phyloP scores from a whole-genome alignment of 2,113 vertebrate species.

The Embiotoca jacksoni region DNA sequence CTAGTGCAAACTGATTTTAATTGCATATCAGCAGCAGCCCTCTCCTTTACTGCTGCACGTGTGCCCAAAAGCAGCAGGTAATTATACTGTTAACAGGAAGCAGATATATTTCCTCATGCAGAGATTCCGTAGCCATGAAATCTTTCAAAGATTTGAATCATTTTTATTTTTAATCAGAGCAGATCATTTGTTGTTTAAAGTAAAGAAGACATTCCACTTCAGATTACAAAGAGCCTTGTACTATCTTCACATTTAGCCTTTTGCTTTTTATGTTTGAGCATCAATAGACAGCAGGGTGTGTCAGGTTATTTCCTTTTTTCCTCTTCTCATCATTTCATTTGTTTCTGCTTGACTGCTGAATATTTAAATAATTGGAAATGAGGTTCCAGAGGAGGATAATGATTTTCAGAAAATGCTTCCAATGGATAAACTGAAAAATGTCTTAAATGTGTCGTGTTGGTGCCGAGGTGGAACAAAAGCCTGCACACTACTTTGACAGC shows the following conservation, averaged over 20 bases:
- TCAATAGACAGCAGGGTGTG: neutral
- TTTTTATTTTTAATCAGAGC: too few species aligned
- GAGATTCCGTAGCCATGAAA: too few species aligned
- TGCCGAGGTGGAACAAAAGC: conserved; percentile 62
- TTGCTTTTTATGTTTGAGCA: neutral
- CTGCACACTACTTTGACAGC: conserved; percentile 35
- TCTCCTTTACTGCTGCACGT: neutral
- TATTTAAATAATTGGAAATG: neutral
- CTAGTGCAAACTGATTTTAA: neutral
- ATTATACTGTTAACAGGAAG: too few species aligned
- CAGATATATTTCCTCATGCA: too few species aligned
- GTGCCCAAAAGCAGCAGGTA: neutral
- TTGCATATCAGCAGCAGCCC: neutral
- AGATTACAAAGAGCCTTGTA: neutral
- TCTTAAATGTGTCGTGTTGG: conserved; percentile 1
- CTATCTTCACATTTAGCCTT: neutral
- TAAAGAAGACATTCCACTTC: neutral
- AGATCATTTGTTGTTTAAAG: too few species aligned
- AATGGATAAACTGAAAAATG: conserved; percentile 12
- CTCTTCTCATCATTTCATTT: neutral
- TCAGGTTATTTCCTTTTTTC: neutral
- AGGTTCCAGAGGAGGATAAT: neutral
- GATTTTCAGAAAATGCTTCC: neutral
- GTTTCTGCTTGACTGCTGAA: neutral
- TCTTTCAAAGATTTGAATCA: too few species aligned